Percentiles rank a stretch among this genome's conserved stretches.
Conservation (phyloP, 2,797 vertebrate genomes). For the Pseudochaenichthys georgianus region DNA sequence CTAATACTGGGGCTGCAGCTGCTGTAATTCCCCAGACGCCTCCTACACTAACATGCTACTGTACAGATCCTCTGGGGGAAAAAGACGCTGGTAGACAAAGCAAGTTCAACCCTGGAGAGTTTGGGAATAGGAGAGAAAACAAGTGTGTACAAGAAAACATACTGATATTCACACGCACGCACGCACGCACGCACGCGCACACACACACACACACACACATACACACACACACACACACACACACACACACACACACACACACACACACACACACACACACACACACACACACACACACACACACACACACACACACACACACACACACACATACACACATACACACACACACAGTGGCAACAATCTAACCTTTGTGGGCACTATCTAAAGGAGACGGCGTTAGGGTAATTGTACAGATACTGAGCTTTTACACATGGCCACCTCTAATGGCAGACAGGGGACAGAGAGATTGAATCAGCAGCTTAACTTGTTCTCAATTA, state of each 20-base stretch:
- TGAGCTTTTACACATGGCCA: conserved; percentile 57
- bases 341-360: conserved; percentile 8
- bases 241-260: too few relatives aligned
- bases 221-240: too few relatives aligned
- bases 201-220: too few relatives aligned
- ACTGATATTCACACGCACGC: not conserved
- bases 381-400: conserved; percentile 35
- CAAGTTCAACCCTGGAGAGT: conserved; percentile 47
- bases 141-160: conserved; percentile 21
- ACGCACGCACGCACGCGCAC: too few relatives aligned
- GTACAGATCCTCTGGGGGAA: conserved; percentile 50
- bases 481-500: conserved; percentile 70
- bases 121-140: conserved; percentile 44
- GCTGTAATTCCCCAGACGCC: conserved; percentile 56
- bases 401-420: conserved; percentile 46
- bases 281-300: too few relatives aligned
- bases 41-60: conserved; percentile 32
- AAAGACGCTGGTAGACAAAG: conserved; percentile 53
- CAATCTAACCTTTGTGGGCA: conserved; percentile 35
- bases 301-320: too few relatives aligned
- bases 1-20: conserved; percentile 53
- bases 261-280: too few relatives aligned
- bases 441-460: conserved; percentile 47
- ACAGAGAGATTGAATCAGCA: conserved; percentile 67
- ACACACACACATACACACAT: not conserved